These are phyloP conservation scores for Anastrepha ludens DNA, from an alignment of 1,140 invertebrate genomes.

Conservation along the genomic window DNA sequence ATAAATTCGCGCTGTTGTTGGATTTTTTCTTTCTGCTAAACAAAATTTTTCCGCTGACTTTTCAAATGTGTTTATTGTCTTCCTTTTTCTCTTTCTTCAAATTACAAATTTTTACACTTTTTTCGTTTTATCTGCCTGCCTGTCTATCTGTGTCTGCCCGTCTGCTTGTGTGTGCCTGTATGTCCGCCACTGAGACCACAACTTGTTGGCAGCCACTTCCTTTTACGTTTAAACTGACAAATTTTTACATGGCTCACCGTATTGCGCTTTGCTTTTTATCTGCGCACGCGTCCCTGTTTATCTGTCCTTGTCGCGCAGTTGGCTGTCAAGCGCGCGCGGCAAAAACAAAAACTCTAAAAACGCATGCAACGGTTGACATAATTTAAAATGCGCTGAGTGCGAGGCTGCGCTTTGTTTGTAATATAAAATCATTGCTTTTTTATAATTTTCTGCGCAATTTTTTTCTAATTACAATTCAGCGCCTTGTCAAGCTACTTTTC, in stretches of 20 bases:
- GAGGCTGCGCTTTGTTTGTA: background rate
- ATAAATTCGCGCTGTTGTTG: slow-evolving; percentile 46
- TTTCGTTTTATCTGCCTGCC: background rate
- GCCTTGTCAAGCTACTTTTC: background rate
- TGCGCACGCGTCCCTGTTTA: background rate
- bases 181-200: background rate
- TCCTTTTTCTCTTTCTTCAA: background rate
- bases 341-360: background rate
- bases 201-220: slow-evolving; percentile 44
- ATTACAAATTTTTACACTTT: slow-evolving; percentile 16
- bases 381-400: slow-evolving; percentile 22
- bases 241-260: slow-evolving; percentile 47
- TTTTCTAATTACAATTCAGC: background rate
- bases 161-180: background rate
- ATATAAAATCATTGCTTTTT: background rate
- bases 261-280: background rate
- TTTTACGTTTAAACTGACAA: slow-evolving; percentile 47
- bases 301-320: background rate
- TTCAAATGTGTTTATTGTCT: background rate
- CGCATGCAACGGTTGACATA: background rate
- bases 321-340: background rate
- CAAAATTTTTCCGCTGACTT: slow-evolving; percentile 18
- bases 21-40: background rate
- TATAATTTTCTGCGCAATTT: background rate
- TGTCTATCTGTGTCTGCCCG: background rate